Evolutionary conservation across 2,797 vertebrate genomes (phyloP).

Genomic region (Neomorphus geoffroyi): DNA sequence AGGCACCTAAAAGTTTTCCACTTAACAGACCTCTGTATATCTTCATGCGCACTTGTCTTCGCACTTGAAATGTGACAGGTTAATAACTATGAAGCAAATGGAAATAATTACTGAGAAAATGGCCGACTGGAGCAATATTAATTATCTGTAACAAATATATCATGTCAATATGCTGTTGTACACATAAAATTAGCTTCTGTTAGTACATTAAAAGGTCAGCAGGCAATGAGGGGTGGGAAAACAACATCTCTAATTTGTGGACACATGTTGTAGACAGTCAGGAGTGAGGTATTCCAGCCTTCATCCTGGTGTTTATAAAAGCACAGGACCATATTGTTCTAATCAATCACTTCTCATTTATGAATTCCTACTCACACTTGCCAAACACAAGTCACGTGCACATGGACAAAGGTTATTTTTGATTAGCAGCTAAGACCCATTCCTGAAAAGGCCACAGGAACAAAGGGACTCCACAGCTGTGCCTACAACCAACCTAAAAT

Average conservation of each 20-base stretch:
- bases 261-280: neutral
- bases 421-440: neutral
- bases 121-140: neutral
- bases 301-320: neutral
- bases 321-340: neutral
- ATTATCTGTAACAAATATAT: slow-evolving; percentile 17
- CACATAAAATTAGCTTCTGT: neutral
- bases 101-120: slow-evolving; percentile 8
- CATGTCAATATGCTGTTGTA: neutral
- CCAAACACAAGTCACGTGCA: neutral
- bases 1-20: neutral
- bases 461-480: neutral
- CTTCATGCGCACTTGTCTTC: neutral
- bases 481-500: neutral
- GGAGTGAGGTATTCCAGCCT: neutral
- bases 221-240: neutral
- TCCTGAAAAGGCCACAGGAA: neutral
- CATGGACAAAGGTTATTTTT: neutral
- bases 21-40: neutral
- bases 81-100: neutral
- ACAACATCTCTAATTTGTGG: neutral
- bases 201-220: slow-evolving; percentile 12
- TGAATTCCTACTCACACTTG: neutral
- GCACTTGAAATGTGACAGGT: neutral
- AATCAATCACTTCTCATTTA: neutral